These are phyloP conservation scores for Saiga tatarica DNA, from an alignment of 2,113 vertebrate species.

Conservation along the genomic window DNA sequence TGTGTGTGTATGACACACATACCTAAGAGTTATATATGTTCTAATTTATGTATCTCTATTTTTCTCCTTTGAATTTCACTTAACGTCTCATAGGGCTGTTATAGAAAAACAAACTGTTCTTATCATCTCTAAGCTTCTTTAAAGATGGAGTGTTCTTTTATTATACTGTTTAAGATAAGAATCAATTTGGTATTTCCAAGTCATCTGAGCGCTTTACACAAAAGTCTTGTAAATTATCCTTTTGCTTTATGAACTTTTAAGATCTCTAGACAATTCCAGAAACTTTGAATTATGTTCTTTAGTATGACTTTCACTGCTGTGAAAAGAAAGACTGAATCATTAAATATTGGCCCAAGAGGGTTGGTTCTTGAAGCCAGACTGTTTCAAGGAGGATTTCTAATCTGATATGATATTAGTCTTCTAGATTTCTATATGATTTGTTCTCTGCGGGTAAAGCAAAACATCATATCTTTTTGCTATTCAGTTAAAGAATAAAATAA, in stretches of 20 bases:
- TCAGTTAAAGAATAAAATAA: background rate
- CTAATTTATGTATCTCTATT: background rate
- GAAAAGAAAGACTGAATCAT: constrained; percentile 64
- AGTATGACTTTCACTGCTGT: constrained; percentile 62
- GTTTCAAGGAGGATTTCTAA: constrained; percentile 71
- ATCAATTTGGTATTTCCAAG: constrained; percentile 21
- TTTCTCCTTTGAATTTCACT: background rate
- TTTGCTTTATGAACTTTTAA: constrained; percentile 21
- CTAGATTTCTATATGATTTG: constrained; percentile 66
- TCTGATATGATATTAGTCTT: constrained; percentile 55
- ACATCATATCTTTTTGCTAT: constrained; percentile 56
- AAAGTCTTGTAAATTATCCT: background rate
- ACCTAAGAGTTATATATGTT: background rate
- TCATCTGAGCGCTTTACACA: background rate
- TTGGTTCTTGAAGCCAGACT: constrained; percentile 64
- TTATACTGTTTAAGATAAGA: constrained; percentile 1
- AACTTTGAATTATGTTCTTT: constrained; percentile 61
- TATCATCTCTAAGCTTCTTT: background rate
- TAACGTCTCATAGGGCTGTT: background rate
- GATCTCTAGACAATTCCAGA: background rate
- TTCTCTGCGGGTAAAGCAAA: constrained; percentile 72
- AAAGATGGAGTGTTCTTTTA: background rate
- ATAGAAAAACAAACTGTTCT: background rate
- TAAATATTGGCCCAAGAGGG: constrained; percentile 66
- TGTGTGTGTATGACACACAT: background rate